Evolutionary conservation across 2,113 vertebrate genomes (phyloP).

Genomic region (Saccopteryx leptura): DNA sequence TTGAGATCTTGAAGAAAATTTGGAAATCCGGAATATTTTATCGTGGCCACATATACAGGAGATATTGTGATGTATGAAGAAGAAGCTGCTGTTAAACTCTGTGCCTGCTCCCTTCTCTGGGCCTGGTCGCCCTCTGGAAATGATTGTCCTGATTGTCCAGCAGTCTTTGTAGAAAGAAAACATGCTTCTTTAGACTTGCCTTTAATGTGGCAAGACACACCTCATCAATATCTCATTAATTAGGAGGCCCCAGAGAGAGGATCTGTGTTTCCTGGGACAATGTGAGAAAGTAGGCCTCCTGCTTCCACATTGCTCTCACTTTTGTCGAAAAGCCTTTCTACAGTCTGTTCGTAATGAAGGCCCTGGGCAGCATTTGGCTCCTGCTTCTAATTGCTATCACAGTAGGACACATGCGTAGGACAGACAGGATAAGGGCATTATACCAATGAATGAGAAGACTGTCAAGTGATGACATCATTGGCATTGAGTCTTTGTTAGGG

Average conservation of each 20-base stretch:
- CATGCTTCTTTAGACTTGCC: neutral
- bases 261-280: neutral
- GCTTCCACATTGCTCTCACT: neutral
- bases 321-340: slow-evolving; percentile 25
- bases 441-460: neutral
- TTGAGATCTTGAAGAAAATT: slow-evolving; percentile 14
- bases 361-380: neutral
- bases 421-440: neutral
- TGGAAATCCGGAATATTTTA: slow-evolving; percentile 4
- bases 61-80: neutral
- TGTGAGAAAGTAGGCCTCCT: neutral
- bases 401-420: neutral
- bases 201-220: neutral
- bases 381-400: neutral
- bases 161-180: neutral
- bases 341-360: neutral
- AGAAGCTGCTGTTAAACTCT: neutral
- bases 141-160: neutral
- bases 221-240: slow-evolving; percentile 4
- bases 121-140: neutral
- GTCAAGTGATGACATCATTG: neutral
- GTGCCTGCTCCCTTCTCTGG: neutral
- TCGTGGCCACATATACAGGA: neutral
- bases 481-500: slow-evolving; percentile 12
- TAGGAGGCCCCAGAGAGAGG: neutral